A percentile compares a stretch with the other conserved stretches of the same genome.
Evolutionary conservation across 2,113 vertebrate species (phyloP).

Genomic region (Semnornis frantzii): DNA sequence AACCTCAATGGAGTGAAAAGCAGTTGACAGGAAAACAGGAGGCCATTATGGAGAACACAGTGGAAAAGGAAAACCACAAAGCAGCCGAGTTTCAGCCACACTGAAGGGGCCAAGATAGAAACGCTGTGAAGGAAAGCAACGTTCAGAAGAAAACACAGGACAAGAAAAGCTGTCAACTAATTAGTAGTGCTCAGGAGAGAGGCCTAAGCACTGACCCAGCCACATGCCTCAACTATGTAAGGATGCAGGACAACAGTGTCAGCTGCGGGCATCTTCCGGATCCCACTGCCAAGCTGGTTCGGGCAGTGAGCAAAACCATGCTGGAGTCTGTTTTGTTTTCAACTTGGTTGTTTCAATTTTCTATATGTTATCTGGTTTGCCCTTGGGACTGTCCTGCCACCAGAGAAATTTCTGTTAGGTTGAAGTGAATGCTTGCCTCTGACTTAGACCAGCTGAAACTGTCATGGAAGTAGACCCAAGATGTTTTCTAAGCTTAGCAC

Average conservation of each 20-base stretch:
- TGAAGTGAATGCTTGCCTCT: background rate
- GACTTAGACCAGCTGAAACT: background rate
- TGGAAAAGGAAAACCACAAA: background rate
- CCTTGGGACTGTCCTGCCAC: background rate
- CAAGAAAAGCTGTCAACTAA: background rate
- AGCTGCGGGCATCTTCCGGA: background rate
- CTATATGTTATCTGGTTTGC: background rate
- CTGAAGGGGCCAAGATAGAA: background rate
- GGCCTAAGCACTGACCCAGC: background rate
- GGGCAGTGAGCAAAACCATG: background rate
- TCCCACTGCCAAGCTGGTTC: background rate
- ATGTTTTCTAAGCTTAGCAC: background rate
- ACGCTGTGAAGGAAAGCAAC: background rate
- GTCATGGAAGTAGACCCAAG: background rate
- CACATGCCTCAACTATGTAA: fast-evolving
- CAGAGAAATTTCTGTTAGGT: background rate
- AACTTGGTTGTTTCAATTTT: background rate
- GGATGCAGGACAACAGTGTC: background rate
- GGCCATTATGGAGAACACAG: background rate
- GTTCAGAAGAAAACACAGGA: background rate
- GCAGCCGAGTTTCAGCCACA: background rate
- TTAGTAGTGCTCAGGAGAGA: background rate
- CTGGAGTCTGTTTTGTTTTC: background rate
- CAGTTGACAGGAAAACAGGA: background rate
- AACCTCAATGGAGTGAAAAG: background rate